phyloP scores from a whole-genome alignment of 2,797 vertebrate genomes.

The Miichthys miiuy region DNA sequence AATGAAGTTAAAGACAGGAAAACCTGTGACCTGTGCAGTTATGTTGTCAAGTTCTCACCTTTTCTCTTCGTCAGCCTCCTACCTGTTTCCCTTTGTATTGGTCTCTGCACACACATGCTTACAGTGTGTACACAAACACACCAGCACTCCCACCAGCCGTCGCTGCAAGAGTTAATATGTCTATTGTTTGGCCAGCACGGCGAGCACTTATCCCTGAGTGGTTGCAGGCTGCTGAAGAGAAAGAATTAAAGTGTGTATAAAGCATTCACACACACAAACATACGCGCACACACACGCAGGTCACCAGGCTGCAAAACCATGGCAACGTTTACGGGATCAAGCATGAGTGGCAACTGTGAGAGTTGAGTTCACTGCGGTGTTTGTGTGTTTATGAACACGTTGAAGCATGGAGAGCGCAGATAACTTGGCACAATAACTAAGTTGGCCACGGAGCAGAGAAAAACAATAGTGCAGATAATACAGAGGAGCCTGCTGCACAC shows the following conservation, averaged over 20 bases:
- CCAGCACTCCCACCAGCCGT: constrained; percentile 41
- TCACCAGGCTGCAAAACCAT: constrained; percentile 71
- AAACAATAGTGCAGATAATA: constrained; percentile 50
- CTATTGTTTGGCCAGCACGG: constrained; percentile 62
- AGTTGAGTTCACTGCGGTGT: constrained; percentile 46
- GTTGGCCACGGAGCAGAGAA: constrained; percentile 58
- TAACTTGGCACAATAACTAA: constrained; percentile 64
- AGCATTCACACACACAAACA: constrained; percentile 28
- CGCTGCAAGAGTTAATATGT: constrained; percentile 59
- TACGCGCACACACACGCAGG: constrained; percentile 35
- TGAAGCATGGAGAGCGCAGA: constrained; percentile 61
- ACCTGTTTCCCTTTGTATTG: not conserved
- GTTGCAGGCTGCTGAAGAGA: constrained; percentile 67
- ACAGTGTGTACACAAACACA: constrained; percentile 38
- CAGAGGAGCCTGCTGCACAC: constrained; percentile 13
- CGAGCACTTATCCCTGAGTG: constrained; percentile 74
- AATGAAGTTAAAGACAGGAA: not conserved
- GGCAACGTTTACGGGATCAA: constrained; percentile 67
- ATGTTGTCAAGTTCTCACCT: not conserved
- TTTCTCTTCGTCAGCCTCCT: not conserved
- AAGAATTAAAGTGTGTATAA: constrained; percentile 64
- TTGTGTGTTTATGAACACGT: constrained; percentile 52
- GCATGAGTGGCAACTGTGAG: constrained; percentile 50
- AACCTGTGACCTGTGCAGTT: too few species aligned
- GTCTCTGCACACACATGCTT: constrained; percentile 27